Conservation (phyloP, 2,888 invertebrate species). For the Masnerella sp. region DNA sequence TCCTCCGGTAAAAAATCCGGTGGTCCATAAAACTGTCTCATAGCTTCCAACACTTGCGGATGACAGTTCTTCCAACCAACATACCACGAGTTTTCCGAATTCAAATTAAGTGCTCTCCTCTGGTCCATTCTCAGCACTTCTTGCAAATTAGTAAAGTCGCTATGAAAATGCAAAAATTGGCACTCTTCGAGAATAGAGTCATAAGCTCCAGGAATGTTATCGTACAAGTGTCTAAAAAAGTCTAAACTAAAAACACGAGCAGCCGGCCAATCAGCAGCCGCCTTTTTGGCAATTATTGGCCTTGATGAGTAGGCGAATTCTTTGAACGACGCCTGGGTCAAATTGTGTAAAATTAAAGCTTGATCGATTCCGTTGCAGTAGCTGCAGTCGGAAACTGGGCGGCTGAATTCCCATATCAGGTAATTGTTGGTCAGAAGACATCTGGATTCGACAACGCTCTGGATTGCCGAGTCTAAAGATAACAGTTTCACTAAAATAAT, state of each 20-base stretch:
- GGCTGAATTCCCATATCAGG: constrained; percentile 90
- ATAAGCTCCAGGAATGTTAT: constrained; percentile 83
- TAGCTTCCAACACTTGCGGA: constrained; percentile 84
- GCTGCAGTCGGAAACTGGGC: constrained; percentile 89
- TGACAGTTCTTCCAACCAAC: constrained; percentile 96
- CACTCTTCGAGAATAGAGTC: constrained; percentile 88
- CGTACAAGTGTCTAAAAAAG: constrained; percentile 85
- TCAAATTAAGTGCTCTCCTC: constrained; percentile 81
- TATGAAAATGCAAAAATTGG: constrained; percentile 92
- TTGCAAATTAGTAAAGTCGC: constrained; percentile 85
- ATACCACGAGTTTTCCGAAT: constrained; percentile 88
- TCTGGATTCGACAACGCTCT: constrained; percentile 77
- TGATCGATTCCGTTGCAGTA: constrained; percentile 85
- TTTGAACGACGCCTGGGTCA: constrained; percentile 84
- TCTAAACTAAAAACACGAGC: constrained; percentile 82
- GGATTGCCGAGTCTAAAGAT: constrained; percentile 65
- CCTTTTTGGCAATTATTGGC: constrained; percentile 89
- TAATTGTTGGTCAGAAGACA: constrained; percentile 91
- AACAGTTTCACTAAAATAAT: constrained; percentile 62
- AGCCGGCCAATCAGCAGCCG: constrained; percentile 88
- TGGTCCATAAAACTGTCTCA: constrained; percentile 87
- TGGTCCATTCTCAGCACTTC: constrained; percentile 89
- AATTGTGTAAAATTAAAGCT: constrained; percentile 84
- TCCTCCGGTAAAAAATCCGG: constrained; percentile 93
- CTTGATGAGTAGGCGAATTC: constrained; percentile 87